Base-by-base conservation (phyloP, 2,797 vertebrate genomes). In the Chrysocyon brachyurus region DNA sequence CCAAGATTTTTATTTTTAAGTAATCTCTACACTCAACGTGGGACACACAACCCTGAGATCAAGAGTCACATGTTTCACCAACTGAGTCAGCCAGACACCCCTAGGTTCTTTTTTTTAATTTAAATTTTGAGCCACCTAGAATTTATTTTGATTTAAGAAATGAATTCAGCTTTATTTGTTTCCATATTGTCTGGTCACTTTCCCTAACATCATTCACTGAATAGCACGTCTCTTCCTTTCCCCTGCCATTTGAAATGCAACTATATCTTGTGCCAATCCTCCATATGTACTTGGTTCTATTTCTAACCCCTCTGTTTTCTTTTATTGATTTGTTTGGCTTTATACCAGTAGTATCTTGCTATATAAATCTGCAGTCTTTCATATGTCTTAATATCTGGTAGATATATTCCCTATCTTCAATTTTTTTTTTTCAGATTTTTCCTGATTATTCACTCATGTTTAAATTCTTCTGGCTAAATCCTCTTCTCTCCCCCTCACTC, bases 231-330 rank as follows among this genome's bases (percentile, higher is more conserved):
- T 49, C 6, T 86, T 21, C 17, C 46, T 85, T 31, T 49, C 3
- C 56, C 2, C 68, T 64, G n/a, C 75, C 31, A 12, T 56, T 46
- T 64, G 86, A 93, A 78, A 40, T 70, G n/a, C 59, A 49, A 7
- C 26, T 75, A 3, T 64, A 22, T 49, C 63, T 93, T 57, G 40
- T 40, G 81, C 68, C 40, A 77, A 19, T 21, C 8, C 11, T 56
- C 66, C 8, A 1, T 81, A 31, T 86, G 28, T 28, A 73, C 73
- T 54, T 59, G 17, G 56, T 49, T 85, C 56, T 79, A 49, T 86
- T 96, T 93, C 87, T 93, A 57, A 64, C 87, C 63, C 89, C 49
- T 93, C 70, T 68, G 5, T 78, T 96, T 88, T 64, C 79, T 95
- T 95, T 70, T 81, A 57, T 70, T 79, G 46, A 72, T 81, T 36